These are phyloP conservation scores for Myrmophylax atrothorax DNA, from an alignment of 2,113 vertebrate species.

Conservation along the genomic window DNA sequence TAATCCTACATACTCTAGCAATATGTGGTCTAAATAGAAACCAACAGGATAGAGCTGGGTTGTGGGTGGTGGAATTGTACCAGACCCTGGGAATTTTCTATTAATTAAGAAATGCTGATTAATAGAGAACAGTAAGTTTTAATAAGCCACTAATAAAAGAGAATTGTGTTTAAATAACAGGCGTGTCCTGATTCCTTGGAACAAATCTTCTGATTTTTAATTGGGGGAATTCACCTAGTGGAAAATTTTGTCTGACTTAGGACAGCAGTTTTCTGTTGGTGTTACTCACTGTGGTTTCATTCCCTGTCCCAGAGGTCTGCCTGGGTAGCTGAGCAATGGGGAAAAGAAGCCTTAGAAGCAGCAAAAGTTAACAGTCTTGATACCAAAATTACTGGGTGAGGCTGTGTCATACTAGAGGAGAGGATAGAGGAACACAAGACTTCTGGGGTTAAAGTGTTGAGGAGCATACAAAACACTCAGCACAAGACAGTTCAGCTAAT, in stretches of 20 bases:
- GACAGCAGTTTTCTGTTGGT: neutral
- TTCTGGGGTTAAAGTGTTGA: neutral
- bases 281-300: neutral
- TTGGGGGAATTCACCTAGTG: constrained; percentile 31
- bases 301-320: neutral
- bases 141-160: constrained; percentile 23
- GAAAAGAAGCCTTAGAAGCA: neutral
- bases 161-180: neutral
- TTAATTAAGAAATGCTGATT: constrained; percentile 35
- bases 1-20: constrained; percentile 19
- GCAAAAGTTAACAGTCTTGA: neutral
- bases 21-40: constrained; percentile 41
- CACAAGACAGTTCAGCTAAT: neutral
- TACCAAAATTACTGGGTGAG: neutral
- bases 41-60: neutral
- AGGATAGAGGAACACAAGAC: neutral
- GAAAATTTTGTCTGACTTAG: constrained; percentile 24
- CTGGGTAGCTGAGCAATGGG: neutral
- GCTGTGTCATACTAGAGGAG: neutral
- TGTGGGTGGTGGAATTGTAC: constrained; percentile 5
- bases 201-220: constrained; percentile 24
- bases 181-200: neutral
- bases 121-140: constrained; percentile 4
- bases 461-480: neutral
- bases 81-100: constrained; percentile 20